Evolutionary conservation across 2,113 vertebrate genomes (phyloP).

Genomic region (Gnathonemus echidnorhynchus): DNA sequence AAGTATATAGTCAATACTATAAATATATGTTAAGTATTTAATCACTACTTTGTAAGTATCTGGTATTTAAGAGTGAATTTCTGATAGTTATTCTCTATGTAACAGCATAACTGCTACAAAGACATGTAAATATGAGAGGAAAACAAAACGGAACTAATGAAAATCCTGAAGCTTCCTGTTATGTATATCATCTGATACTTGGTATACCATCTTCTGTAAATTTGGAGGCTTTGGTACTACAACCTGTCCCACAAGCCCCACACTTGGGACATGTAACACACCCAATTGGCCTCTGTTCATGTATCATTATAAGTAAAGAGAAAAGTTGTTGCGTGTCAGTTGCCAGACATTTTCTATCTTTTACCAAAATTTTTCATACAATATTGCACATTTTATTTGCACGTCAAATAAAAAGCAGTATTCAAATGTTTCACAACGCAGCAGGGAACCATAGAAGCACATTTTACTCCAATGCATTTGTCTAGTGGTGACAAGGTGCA

Average conservation of each 20-base stretch:
- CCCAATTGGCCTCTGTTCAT: not conserved
- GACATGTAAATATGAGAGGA: not conserved
- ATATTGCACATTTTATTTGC: not conserved
- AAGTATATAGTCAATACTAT: not conserved
- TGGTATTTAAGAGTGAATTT: not conserved
- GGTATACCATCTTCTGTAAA: not conserved
- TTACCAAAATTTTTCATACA: not conserved
- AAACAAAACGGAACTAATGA: not conserved
- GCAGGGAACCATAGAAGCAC: not conserved
- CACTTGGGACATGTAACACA: not conserved
- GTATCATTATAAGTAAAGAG: not conserved
- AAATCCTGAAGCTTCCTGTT: not conserved
- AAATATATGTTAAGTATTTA: not conserved
- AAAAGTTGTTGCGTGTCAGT: not conserved
- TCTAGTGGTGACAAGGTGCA: not conserved
- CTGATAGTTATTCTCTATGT: not conserved
- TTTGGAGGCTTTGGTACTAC: not conserved
- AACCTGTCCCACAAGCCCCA: not conserved
- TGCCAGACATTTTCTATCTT: not conserved
- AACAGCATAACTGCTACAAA: not conserved
- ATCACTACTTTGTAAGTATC: not conserved
- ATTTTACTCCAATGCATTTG: not conserved
- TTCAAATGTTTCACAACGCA: not conserved
- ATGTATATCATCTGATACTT: not conserved
- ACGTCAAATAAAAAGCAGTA: not conserved